phyloP scores from a whole-genome alignment of 2,113 vertebrate species.

The Oreochromis tanganicae region DNA sequence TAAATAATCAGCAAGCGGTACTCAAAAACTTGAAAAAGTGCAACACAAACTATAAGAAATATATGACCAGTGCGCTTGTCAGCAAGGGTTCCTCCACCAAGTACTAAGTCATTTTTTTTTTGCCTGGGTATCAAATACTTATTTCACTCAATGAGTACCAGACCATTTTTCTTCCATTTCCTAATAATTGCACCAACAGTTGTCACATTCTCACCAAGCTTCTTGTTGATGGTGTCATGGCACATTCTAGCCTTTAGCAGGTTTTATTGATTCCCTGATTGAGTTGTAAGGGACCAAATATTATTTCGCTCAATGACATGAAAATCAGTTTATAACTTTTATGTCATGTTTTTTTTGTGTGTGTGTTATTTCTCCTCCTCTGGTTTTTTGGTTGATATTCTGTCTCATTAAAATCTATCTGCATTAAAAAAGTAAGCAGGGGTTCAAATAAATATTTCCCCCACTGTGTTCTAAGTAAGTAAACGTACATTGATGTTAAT shows the following conservation, averaged over 20 bases:
- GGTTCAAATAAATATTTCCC: not conserved
- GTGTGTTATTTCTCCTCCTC: not conserved
- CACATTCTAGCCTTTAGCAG: not conserved
- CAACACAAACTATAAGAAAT: not conserved
- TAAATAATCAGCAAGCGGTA: not conserved
- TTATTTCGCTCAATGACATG: not conserved
- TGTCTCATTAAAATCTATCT: not conserved
- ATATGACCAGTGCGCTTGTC: not conserved
- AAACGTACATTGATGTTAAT: not conserved
- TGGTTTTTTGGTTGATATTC: not conserved
- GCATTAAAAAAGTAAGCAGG: not conserved
- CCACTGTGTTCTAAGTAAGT: not conserved
- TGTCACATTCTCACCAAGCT: not conserved
- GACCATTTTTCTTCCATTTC: not conserved
- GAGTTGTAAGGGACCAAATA: not conserved
- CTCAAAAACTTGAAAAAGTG: not conserved
- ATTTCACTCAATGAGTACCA: not conserved
- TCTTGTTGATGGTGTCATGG: not conserved
- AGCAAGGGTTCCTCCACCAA: not conserved
- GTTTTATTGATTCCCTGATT: not conserved
- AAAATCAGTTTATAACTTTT: not conserved
- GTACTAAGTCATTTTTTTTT: not conserved
- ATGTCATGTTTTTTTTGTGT: not conserved
- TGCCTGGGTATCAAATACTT: not conserved
- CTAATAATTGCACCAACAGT: not conserved